Evolutionary conservation across 2,113 vertebrate genomes (phyloP).

Genomic region (Macquaria ambigua): DNA sequence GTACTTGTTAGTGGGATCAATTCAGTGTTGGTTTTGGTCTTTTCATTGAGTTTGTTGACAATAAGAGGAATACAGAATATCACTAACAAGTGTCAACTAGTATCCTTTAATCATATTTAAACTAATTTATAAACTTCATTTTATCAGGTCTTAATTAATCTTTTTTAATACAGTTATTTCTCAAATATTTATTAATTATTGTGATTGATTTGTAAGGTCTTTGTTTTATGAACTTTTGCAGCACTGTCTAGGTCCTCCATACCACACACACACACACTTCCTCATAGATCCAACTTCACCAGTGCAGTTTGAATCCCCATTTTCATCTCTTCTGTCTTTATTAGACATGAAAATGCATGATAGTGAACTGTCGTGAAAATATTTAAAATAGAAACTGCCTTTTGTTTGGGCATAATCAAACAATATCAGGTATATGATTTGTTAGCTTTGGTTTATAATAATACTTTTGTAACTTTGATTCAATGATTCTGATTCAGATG

Average conservation of each 20-base stretch:
- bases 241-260: slow-evolving; percentile 30
- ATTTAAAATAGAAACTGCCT: slow-evolving; percentile 47
- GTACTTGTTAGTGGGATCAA: not conserved
- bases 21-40: not conserved
- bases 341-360: slow-evolving; percentile 75
- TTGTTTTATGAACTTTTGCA: slow-evolving; percentile 7
- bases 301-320: slow-evolving; percentile 69
- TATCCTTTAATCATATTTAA: not conserved
- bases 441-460: slow-evolving; percentile 50
- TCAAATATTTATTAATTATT: not conserved
- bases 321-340: slow-evolving; percentile 73
- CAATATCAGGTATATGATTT: slow-evolving; percentile 71
- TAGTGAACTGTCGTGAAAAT: slow-evolving; percentile 69
- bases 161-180: not conserved
- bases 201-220: not conserved
- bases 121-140: not conserved
- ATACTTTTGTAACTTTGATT: slow-evolving; percentile 61
- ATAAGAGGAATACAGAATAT: not conserved
- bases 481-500: slow-evolving; percentile 21
- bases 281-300: slow-evolving; percentile 46
- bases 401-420: slow-evolving; percentile 74
- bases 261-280: slow-evolving; percentile 17
- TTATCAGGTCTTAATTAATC: not conserved
- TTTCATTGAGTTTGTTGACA: not conserved
- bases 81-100: too few relatives aligned